These are phyloP conservation scores for Ovibos moschatus DNA, from an alignment of 2,113 vertebrate species.

Conservation along the genomic window DNA sequence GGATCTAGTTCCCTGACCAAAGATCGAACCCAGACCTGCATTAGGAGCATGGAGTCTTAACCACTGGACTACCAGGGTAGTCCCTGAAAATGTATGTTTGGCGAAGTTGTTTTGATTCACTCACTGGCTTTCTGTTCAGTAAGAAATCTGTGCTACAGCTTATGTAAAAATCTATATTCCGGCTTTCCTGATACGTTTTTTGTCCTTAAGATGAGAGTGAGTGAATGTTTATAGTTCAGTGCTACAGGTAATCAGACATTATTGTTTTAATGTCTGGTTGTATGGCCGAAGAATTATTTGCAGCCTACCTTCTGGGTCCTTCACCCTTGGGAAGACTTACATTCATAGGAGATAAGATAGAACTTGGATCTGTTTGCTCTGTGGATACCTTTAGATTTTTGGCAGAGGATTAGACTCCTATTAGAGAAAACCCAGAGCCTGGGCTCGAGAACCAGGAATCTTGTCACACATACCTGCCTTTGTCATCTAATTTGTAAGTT, in stretches of 20 bases:
- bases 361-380: not conserved
- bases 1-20: not conserved
- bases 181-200: not conserved
- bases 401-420: not conserved
- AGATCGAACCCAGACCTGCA: not conserved
- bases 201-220: not conserved
- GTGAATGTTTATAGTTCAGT: not conserved
- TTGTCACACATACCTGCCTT: not conserved
- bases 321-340: not conserved
- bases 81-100: not conserved
- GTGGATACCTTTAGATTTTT: not conserved
- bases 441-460: not conserved
- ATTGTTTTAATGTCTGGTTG: not conserved
- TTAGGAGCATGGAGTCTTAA: not conserved
- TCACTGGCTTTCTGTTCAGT: not conserved
- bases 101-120: not conserved
- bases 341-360: not conserved
- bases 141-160: not conserved
- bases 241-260: not conserved
- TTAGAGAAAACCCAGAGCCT: constrained; percentile 1
- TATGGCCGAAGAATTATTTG: not conserved
- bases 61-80: not conserved
- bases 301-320: not conserved
- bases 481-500: not conserved
- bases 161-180: not conserved